Evolutionary conservation across 2,113 vertebrate genomes (phyloP).

Genomic region (Leptodactylus fuscus): DNA sequence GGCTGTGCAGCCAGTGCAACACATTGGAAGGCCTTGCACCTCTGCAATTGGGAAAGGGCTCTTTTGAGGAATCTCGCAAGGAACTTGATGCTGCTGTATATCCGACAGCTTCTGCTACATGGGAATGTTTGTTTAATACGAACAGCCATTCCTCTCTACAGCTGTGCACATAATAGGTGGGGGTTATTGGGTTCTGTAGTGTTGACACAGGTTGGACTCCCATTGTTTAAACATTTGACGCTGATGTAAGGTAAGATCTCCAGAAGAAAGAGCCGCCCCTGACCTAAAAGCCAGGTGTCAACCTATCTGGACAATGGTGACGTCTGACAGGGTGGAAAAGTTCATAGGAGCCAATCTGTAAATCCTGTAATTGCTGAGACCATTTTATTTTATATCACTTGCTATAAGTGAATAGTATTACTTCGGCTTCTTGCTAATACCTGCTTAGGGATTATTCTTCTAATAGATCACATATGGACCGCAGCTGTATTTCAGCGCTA

Average conservation of each 20-base stretch:
- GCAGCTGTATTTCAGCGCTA: not conserved
- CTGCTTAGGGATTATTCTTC: not conserved
- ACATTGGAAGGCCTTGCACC: not conserved
- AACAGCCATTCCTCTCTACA: not conserved
- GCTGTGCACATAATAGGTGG: constrained; percentile 22
- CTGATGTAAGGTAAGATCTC: not conserved
- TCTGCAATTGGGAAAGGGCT: too few species aligned
- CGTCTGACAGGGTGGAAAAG: not conserved
- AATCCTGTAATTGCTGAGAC: not conserved
- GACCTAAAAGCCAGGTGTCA: not conserved
- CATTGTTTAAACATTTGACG: constrained; percentile 28
- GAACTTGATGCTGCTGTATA: not conserved
- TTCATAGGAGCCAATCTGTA: not conserved
- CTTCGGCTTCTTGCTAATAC: not conserved
- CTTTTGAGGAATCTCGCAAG: too few species aligned
- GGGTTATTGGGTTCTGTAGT: not conserved
- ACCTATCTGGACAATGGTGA: not conserved
- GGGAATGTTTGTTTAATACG: not conserved
- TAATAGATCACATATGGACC: not conserved
- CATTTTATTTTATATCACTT: too few species aligned
- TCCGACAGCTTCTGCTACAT: not conserved
- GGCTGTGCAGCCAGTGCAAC: not conserved
- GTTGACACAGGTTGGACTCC: constrained; percentile 13
- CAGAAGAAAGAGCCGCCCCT: not conserved
- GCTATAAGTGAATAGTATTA: too few species aligned